Percentiles rank a stretch among this genome's conserved stretches.
Conservation (phyloP, 2,888 invertebrate genomes). For the Parnassius orleans region DNA sequence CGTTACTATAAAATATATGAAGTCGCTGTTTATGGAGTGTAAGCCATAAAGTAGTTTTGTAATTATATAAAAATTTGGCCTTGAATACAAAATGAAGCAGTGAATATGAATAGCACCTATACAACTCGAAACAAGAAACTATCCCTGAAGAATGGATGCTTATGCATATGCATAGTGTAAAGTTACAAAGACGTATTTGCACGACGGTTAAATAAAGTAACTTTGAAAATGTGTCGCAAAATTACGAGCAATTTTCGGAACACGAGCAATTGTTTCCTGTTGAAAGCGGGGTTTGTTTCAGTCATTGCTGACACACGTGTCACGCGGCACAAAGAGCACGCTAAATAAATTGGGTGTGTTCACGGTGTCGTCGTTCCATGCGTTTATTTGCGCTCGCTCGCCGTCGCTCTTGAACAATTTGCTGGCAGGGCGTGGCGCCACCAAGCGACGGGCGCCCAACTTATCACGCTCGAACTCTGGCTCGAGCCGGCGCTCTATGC, state of each 20-base stretch:
- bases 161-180: too few species aligned
- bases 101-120: too few species aligned
- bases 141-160: too few species aligned
- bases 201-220: not conserved
- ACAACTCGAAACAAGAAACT: too few species aligned
- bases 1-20: too few species aligned
- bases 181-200: too few species aligned
- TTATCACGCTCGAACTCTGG: conserved; percentile 94
- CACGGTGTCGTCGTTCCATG: conserved; percentile 98
- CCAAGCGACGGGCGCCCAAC: conserved; percentile 94
- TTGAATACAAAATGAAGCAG: too few species aligned
- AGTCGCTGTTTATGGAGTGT: too few species aligned
- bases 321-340: conserved; percentile 96
- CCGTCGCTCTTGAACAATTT: conserved; percentile 95
- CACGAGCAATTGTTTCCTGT: not conserved
- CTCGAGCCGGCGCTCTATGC: conserved; percentile 92
- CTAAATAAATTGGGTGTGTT: conserved; percentile 97
- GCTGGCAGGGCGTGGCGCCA: conserved; percentile 93
- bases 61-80: too few species aligned
- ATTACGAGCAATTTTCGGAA: not conserved
- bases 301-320: conserved; percentile 97
- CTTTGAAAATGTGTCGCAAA: not conserved
- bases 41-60: too few species aligned
- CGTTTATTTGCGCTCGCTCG: conserved; percentile 97
- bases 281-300: conserved; percentile 72